These are phyloP conservation scores for Trichopria drosophilae DNA, from an alignment of 2,888 invertebrate genomes.

Conservation along the genomic window DNA sequence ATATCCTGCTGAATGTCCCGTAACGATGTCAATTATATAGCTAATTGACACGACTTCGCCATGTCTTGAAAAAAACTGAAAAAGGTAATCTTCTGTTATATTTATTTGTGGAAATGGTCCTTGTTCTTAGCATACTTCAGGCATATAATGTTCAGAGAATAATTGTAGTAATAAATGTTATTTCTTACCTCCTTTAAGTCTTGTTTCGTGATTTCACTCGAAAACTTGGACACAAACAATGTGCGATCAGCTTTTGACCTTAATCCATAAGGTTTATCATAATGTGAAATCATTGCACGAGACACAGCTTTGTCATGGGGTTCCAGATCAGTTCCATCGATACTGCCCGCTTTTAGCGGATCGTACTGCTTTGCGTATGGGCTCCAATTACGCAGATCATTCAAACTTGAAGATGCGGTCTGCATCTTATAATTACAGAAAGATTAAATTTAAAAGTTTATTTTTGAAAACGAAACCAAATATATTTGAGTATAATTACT, in stretches of 20 bases:
- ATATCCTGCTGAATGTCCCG: constrained; percentile 80
- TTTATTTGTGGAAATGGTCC: too few relatives aligned
- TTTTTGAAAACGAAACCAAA: too few relatives aligned
- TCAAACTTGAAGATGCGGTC: too few relatives aligned
- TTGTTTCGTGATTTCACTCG: constrained; percentile 67
- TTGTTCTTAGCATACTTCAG: too few relatives aligned
- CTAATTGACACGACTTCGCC: constrained; percentile 64
- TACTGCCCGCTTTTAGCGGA: constrained; percentile 81
- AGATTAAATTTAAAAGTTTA: too few relatives aligned
- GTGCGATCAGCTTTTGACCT: constrained; percentile 72
- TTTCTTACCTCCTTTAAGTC: constrained; percentile 59
- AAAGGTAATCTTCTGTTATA: too few relatives aligned
- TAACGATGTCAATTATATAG: constrained; percentile 75
- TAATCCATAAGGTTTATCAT: constrained; percentile 68
- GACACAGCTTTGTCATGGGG: constrained; percentile 80
- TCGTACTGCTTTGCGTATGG: constrained; percentile 69
- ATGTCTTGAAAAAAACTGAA: constrained; percentile 68
- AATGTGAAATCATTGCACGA: constrained; percentile 71
- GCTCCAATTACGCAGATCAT: too few relatives aligned
- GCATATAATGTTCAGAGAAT: too few relatives aligned
- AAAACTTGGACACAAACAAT: constrained; percentile 75
- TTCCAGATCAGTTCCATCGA: constrained; percentile 81
- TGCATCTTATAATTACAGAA: too few relatives aligned
- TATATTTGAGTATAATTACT: not conserved
- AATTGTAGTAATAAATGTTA: constrained; percentile 14